Evolutionary conservation across 2,888 invertebrate species (phyloP), one percentile per base, ranked within the genome.

Genomic region (Linnaemya tessellans): DNA sequence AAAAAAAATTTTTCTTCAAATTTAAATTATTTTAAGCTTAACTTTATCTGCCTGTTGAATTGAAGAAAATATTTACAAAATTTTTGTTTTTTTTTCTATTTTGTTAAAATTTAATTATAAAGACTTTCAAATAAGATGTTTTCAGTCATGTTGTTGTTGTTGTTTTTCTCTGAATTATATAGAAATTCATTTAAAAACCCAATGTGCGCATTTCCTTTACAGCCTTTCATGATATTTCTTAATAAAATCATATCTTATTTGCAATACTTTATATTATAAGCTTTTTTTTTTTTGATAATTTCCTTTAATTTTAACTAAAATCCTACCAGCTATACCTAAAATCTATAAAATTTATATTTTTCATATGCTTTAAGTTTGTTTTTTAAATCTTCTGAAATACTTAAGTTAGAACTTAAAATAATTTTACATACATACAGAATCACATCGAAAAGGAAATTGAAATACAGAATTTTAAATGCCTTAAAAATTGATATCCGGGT

Each of bases 11-110:
- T 73, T 56, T 64, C 20, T 67, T 54, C n/a, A 64, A 54, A 41
- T 46, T 41, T 5, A 80, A 68, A 68, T 75, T 54, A 74, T 56
- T 18, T 84, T 73, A 78, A 78, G 68, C 81, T 83, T 84, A 71
- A 70, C 11, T 58, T 68, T 38, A 84, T 43, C 73, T 22, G 74
- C 64, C 49, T 81, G 68, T 11, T 81, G 49, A 71, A 30, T 51
- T 51, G 82, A 81, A 79, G 78, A 75, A 85, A 81, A 80, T 87
- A 85, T 85, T 87, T 87, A 87, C 83, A 87, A 78, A 83, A 75
- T 73, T 51, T 77, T 70, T 60, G 20, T 54, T 49, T 56, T 38
- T 64, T 49, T 38, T 64, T 70, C 67, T 49, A 56, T 22, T 49
- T 64, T 25, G 43, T 43, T 68, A 46, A 60, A 62, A 38, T 49